Base-by-base conservation (phyloP, 2,888 invertebrate species). In the Orchesellides sinensis region DNA sequence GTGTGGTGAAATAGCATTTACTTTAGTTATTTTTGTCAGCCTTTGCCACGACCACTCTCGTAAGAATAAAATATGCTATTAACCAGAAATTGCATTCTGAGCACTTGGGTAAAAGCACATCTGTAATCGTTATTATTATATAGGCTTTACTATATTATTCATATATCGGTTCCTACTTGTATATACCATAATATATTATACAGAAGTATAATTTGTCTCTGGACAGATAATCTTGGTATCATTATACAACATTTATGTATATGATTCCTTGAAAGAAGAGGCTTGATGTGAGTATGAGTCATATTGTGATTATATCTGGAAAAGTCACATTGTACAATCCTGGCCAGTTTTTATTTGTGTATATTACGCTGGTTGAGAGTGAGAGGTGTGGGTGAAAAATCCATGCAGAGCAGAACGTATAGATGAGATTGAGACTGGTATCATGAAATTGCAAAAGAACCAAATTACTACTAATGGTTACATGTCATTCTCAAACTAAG, bases 21-120 rank as follows among this genome's bases (percentile, higher is more conserved):
- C 23, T 40, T 25, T 52, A 21, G 25, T 29, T 23, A 54, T 35
- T 70, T 59, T 70, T 12, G 5, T 52, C 17, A 5, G 32, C 73
- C 47, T 21, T 61, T 21, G 47, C 29, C 17, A 40, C 45, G 1
- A 21, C 35, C 40, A 45, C 19, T 65, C n/a, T 23, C 5, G 17
- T 40, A 23, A 65, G 19, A 65, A 65, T 65, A 65, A 65, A 65
- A 65, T 56, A 27, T 65, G 35, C 40, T 40, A 65, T 65, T 65
- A 35, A 45, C 63, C 63, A 65, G 63, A n/a, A n/a, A 65, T 65
- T 65, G 63, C 40, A 65, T 56, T 27, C 56, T 56, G 56, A 56
- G 56, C 56, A 56, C 63, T 65, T 40, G 40, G 23, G 23, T 17
- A 35, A 23, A 21, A 14, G 23, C 21, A 52, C 40, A 40, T 56